Evolutionary conservation across 2,888 invertebrate genomes (phyloP).

Genomic region (Meiosimyza decipiens): DNA sequence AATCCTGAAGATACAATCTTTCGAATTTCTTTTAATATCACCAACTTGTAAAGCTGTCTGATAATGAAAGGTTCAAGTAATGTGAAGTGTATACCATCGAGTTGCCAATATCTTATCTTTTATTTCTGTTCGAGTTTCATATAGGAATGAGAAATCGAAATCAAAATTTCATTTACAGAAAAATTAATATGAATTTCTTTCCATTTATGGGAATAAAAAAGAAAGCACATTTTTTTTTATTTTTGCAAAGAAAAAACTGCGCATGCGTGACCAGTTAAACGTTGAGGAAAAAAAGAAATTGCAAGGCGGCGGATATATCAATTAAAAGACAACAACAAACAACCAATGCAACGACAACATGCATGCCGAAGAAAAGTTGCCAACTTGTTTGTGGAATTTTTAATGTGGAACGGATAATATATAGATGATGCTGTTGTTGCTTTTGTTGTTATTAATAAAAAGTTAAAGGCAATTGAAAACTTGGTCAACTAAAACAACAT

Average conservation of each 20-base stretch:
- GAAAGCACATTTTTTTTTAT: conserved; percentile 52
- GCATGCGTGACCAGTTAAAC: conserved; percentile 13
- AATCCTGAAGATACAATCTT: too few species aligned
- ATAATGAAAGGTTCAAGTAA: too few species aligned
- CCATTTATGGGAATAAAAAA: conserved; percentile 45
- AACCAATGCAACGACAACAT: conserved; percentile 7
- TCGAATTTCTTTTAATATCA: too few species aligned
- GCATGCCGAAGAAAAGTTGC: background rate
- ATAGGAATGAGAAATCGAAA: too few species aligned
- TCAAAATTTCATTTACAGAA: conserved; percentile 24
- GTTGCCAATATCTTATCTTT: too few species aligned
- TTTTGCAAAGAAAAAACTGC: background rate
- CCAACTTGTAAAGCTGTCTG: too few species aligned
- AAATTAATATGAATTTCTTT: conserved; percentile 23
- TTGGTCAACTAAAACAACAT: conserved; percentile 15
- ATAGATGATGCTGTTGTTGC: conserved; percentile 6
- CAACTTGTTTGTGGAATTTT: conserved; percentile 16
- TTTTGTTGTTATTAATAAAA: background rate
- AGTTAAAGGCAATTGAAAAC: conserved; percentile 11
- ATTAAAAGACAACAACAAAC: conserved; percentile 12
- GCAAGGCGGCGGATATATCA: conserved; percentile 18
- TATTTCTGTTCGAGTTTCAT: background rate
- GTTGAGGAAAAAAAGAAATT: conserved; percentile 3
- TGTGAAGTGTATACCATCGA: too few species aligned
- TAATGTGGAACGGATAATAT: conserved; percentile 17